Evolutionary conservation across 2,113 vertebrate genomes (phyloP).

Genomic region (Dermatemys mawii): DNA sequence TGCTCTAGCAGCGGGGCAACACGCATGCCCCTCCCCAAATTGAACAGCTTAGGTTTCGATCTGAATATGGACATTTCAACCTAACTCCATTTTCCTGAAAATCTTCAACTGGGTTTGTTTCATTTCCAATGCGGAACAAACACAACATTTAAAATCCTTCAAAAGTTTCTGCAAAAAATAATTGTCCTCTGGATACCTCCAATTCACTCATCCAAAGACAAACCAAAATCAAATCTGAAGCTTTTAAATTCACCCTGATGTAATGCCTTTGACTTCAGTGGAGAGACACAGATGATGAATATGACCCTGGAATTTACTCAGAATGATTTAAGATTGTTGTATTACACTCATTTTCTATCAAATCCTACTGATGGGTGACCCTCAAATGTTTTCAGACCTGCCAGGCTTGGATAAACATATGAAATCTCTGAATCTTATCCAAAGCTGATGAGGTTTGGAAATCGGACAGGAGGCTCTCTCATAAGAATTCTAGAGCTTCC

Average conservation of each 20-base stretch:
- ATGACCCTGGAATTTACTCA: constrained; percentile 13
- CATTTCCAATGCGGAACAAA: background rate
- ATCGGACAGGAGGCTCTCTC: background rate
- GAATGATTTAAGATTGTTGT: background rate
- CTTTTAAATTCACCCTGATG: background rate
- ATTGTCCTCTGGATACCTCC: background rate
- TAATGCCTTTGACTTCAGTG: constrained; percentile 33
- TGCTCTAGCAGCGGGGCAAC: background rate
- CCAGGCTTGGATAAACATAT: background rate
- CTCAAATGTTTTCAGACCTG: background rate
- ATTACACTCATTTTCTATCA: background rate
- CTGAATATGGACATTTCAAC: background rate
- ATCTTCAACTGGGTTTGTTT: background rate
- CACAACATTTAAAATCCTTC: background rate
- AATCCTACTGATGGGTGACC: background rate
- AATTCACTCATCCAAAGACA: constrained; percentile 22
- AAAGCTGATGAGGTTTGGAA: background rate
- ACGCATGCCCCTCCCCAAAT: background rate
- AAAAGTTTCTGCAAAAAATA: background rate
- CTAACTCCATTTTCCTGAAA: background rate
- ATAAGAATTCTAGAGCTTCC: background rate
- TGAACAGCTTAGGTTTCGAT: background rate
- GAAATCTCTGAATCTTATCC: constrained; percentile 14
- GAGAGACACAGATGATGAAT: constrained; percentile 17
- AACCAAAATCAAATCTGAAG: constrained; percentile 18